A percentile compares a stretch with the other conserved stretches of the same genome.
These are phyloP conservation scores for Protobothrops mucrosquamatus DNA, from an alignment of 2,113 vertebrate genomes.

Conservation along the genomic window DNA sequence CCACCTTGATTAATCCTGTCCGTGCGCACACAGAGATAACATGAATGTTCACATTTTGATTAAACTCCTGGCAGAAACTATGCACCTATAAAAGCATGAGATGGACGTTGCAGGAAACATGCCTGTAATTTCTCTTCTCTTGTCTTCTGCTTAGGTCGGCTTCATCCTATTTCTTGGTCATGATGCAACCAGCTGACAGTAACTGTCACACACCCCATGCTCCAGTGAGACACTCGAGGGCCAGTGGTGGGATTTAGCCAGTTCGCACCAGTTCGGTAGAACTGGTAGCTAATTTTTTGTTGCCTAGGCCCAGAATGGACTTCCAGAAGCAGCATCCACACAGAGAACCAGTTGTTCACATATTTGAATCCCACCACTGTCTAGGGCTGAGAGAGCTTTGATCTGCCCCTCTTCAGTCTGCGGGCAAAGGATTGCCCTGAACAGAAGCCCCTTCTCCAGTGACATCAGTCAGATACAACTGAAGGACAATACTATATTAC, in stretches of 20 bases:
- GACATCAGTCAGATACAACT: neutral
- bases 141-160: neutral
- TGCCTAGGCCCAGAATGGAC: no score
- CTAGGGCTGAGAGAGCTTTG: neutral
- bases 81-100: neutral
- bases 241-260: no score
- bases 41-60: neutral
- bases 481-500: neutral
- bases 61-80: neutral
- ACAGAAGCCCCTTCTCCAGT: neutral
- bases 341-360: no score
- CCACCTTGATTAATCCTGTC: neutral
- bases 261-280: no score
- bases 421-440: neutral
- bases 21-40: neutral
- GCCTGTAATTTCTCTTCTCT: neutral
- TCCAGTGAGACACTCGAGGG: neutral
- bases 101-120: neutral
- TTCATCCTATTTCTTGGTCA: neutral
- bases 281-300: no score
- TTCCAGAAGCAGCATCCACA: no score
- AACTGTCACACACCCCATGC: neutral
- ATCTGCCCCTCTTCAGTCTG: neutral
- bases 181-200: neutral
- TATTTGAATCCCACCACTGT: no score